phyloP scores from a whole-genome alignment of 2,888 invertebrate genomes.

The Coenonympha glycerion region DNA sequence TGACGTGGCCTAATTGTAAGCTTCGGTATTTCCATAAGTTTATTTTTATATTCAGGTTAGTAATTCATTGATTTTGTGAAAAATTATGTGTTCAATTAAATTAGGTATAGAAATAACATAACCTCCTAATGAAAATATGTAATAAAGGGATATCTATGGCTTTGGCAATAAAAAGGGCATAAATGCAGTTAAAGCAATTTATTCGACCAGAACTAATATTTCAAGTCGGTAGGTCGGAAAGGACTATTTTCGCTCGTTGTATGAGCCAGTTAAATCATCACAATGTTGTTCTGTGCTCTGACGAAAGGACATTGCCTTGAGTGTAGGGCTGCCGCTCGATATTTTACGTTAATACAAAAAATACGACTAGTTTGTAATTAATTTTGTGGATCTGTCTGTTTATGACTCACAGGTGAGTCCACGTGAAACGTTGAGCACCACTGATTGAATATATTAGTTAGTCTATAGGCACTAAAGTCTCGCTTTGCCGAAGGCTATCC shows the following conservation, averaged over 20 bases:
- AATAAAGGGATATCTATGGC: neutral
- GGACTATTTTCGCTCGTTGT: constrained; percentile 60
- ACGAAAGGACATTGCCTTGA: constrained; percentile 57
- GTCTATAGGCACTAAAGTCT: too few relatives aligned
- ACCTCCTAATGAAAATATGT: neutral
- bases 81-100: too few relatives aligned
- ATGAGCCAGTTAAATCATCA: constrained; percentile 61
- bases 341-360: too few relatives aligned
- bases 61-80: too few relatives aligned
- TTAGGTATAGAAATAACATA: neutral
- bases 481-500: too few relatives aligned
- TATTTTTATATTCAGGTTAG: too few relatives aligned
- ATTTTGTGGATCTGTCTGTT: too few relatives aligned
- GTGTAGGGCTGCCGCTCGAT: constrained; percentile 30
- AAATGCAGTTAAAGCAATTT: constrained; percentile 25
- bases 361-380: too few relatives aligned
- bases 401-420: too few relatives aligned
- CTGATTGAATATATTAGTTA: too few relatives aligned
- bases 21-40: neutral
- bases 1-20: neutral
- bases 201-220: constrained; percentile 39
- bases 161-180: constrained; percentile 19
- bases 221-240: constrained; percentile 48
- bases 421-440: too few relatives aligned
- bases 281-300: constrained; percentile 52